Base-by-base conservation (phyloP, 2,797 vertebrate genomes). In the Lutjanus argentimaculatus region DNA sequence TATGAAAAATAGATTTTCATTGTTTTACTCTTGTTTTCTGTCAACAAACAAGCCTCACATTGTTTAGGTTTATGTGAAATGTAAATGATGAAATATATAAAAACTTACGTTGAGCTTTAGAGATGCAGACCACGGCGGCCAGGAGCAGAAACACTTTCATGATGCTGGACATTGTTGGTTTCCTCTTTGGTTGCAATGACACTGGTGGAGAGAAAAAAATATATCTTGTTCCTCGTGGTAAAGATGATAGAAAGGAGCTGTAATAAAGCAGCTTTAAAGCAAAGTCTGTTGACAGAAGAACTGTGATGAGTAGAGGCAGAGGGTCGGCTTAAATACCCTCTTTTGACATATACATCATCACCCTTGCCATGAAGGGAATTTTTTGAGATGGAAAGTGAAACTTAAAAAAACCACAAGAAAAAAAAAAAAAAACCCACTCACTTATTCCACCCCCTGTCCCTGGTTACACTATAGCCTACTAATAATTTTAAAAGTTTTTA, bases 381-480 rank as follows among this genome's bases (percentile, higher is more conserved):
- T 90, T 85, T 40, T 48, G 0, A 25, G 5, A 56, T 75, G 85
- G 91, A 93, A 95, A 93, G 75, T 86, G 88, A 93, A 93, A 91
- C 67, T 66, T 11, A 0, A 30, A 64, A 64, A 72, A 83, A 67
- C 66, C 57, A 46, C 70, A 71, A 30, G 0, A 43, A 30, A 63
- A 55, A 62, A 71, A 62, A 71, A 67, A 11, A 1, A 36, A 36
- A 36, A 4, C 30, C 8, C 22, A 0, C 40, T 7, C 14, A 1
- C 5, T 10, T 22, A 11, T 72, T 52, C 19, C 30, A 51, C 48
- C 16, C 8, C 30, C 30, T 6, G 6, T 36, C 9, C 2, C 0
- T 21, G 52, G 1, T 51, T 9, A 19, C 15, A 17, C 1, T 61
- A 8, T 17, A 25, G 25, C 25, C 25, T 4, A 11, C 30, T 16